Conservation (phyloP, 2,797 vertebrate species). For the Sciurus carolinensis region DNA sequence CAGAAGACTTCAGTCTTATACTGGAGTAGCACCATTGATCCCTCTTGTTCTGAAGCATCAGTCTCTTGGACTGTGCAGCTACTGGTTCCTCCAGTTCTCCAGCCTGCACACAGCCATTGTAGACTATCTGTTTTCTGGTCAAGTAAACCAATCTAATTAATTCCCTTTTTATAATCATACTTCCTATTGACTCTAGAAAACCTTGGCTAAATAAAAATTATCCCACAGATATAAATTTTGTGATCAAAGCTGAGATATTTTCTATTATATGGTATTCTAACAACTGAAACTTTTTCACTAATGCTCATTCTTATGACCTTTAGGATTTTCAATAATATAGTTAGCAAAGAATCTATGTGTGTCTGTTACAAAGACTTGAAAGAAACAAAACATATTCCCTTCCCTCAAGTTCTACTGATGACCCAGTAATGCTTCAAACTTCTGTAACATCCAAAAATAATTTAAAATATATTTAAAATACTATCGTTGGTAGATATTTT, state of each 20-base stretch:
- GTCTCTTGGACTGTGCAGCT: too few relatives aligned
- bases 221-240: background rate
- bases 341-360: background rate
- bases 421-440: background rate
- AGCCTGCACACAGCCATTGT: too few relatives aligned
- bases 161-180: too few relatives aligned
- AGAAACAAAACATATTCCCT: background rate
- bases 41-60: too few relatives aligned
- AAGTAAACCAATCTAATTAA: too few relatives aligned
- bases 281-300: background rate
- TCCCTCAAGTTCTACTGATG: background rate
- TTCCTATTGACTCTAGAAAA: too few relatives aligned
- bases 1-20: too few relatives aligned
- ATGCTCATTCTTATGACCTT: background rate
- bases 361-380: background rate
- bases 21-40: too few relatives aligned
- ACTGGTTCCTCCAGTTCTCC: too few relatives aligned
- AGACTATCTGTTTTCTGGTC: too few relatives aligned
- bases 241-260: slow-evolving; percentile 18
- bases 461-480: background rate
- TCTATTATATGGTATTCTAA: background rate
- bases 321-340: background rate
- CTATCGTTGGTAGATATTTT: background rate
- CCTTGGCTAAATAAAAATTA: background rate
- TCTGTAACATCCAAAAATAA: background rate